Evolutionary conservation across 35 echinoderm and acorn worm species (phyloP), one percentile per base, ranked within the genome.

Genomic region (Apostichopus japonicus): DNA sequence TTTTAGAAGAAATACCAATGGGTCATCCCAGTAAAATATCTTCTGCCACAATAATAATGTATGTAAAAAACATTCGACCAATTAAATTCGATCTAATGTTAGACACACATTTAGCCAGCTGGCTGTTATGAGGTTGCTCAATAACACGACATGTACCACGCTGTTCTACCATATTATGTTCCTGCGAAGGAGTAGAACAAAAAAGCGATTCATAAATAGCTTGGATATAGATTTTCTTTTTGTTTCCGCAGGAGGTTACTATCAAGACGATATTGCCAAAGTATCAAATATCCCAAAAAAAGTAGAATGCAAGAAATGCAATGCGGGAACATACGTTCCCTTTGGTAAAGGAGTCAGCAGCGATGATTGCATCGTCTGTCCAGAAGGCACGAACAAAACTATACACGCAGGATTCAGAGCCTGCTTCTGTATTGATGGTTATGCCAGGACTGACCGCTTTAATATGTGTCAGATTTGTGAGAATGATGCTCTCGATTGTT

Each of bases 181-280:
- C n/a, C n/a, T n/a, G n/a, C n/a, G n/a, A n/a, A n/a, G n/a, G n/a
- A n/a, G n/a, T n/a, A n/a, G n/a, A n/a, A n/a, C n/a, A n/a, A n/a
- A n/a, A n/a, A n/a, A n/a, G n/a, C n/a, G n/a, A n/a, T n/a, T n/a
- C n/a, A 19, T 72, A 72, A 3, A 72, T 72, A 72, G 5, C 5
- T 72, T 72, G 5, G 5, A 72, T 19, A 10, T 72, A 8, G 23
- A 19, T 54, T 1, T 17, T 52, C 17, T 91, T 51, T 91, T 79
- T 53, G 22, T 77, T 8, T 56, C n/a, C n/a, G n/a, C n/a, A 83
- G 92, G 92, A 44, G 92, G 92, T 84, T 93, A 65, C 75, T 93
- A 72, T 54, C 81, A 71, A 86, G 84, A 86, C 65, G 54, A 93
- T 16, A 86, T 80, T 3, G 82, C 79, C 21, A 56, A 84, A 86